phyloP scores from a whole-genome alignment of 1,140 invertebrate species.

The Conus ventricosus region DNA sequence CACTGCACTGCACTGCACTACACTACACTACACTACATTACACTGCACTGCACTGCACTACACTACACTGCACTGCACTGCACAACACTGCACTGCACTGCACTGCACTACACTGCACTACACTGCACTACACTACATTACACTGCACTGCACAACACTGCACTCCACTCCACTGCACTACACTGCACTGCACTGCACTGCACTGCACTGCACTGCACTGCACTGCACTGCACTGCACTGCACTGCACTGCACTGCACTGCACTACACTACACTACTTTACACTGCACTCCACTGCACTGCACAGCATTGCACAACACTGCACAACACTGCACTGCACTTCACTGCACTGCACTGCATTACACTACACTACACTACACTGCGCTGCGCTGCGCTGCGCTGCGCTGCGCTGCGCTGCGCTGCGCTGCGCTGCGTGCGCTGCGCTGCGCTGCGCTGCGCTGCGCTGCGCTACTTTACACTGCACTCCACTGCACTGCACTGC shows the following conservation, averaged over 20 bases:
- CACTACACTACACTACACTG: slow-evolving; percentile 34
- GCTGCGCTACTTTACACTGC: slow-evolving; percentile 29
- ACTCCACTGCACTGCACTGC: slow-evolving; percentile 32
- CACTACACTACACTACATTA: slow-evolving; percentile 33
- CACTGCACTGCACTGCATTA: slow-evolving; percentile 39
- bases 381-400: slow-evolving; percentile 38
- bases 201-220: slow-evolving; percentile 44
- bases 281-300: slow-evolving; percentile 36
- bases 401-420: slow-evolving; percentile 7
- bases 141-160: slow-evolving; percentile 45
- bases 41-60: slow-evolving; percentile 36
- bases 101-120: slow-evolving; percentile 38
- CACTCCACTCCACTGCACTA: slow-evolving; percentile 37
- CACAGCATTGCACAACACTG: slow-evolving; percentile 31
- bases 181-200: slow-evolving; percentile 43
- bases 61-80: slow-evolving; percentile 36
- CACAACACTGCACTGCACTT: slow-evolving; percentile 38
- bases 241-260: slow-evolving; percentile 27
- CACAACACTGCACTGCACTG: slow-evolving; percentile 35
- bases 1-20: slow-evolving; percentile 26
- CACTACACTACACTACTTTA: slow-evolving; percentile 7
- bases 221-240: slow-evolving; percentile 36
- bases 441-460: slow-evolving; percentile 32
- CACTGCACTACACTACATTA: slow-evolving; percentile 42
- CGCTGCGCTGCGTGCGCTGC: slow-evolving; percentile 7